phyloP scores from a whole-genome alignment of 1,140 invertebrate species.

The Sarcophaga bullata region DNA sequence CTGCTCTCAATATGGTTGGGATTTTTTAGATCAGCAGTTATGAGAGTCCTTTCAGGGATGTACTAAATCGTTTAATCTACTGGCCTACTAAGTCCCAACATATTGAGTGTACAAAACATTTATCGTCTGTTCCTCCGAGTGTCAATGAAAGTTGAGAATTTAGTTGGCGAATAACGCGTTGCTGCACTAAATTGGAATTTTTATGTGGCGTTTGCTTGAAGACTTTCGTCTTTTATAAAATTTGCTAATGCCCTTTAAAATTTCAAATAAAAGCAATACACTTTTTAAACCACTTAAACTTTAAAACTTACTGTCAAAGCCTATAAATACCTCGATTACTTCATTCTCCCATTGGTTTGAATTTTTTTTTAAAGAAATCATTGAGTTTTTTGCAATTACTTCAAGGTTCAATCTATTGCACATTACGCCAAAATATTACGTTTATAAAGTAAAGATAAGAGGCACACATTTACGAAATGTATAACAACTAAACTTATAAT shows the following conservation, averaged over 20 bases:
- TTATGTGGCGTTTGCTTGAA: constrained; percentile 46
- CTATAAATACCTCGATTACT: constrained; percentile 28
- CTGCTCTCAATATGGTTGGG: constrained; percentile 63
- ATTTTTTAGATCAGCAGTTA: constrained; percentile 66
- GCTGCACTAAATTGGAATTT: constrained; percentile 47
- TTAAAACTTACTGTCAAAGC: too few relatives aligned
- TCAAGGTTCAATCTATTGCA: constrained; percentile 30
- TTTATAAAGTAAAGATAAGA: too few relatives aligned
- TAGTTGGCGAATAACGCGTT: background rate
- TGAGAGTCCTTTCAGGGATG: constrained; percentile 44
- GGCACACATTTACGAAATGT: too few relatives aligned
- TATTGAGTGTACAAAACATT: constrained; percentile 55
- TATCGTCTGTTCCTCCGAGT: constrained; percentile 48
- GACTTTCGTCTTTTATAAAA: background rate
- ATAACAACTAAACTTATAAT: background rate
- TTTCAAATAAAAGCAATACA: constrained; percentile 50
- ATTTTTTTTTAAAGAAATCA: constrained; percentile 37
- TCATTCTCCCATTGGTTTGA: constrained; percentile 43
- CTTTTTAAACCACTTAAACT: background rate
- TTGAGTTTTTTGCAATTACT: background rate
- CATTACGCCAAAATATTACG: background rate
- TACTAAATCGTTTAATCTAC: constrained; percentile 55
- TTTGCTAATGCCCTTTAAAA: constrained; percentile 51
- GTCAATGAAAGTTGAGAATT: background rate
- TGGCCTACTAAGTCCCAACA: constrained; percentile 66